Base-by-base conservation (phyloP, 35 echinoderm and acorn worm genomes). In the Patiria miniata region DNA sequence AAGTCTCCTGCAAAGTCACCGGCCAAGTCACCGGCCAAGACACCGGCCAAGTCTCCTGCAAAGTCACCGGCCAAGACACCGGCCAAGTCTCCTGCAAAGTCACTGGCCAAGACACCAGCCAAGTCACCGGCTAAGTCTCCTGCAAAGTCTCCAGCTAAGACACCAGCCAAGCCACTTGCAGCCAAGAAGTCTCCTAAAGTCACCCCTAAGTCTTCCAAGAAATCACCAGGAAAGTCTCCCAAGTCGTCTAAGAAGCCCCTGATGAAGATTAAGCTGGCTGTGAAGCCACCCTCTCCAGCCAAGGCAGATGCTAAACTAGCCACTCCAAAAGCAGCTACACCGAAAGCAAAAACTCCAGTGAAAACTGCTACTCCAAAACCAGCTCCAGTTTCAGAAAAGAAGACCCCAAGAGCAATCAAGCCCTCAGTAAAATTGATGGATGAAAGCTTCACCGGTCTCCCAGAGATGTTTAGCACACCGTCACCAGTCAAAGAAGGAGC, bases 381-480 rank as follows among this genome's bases (percentile, higher is more conserved):
- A 17, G 39, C 88, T n/a, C 59, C 80, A 26, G 26, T 83, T 12
- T 90, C 86, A 9, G 61, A 86, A 12, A 99, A 94, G 65, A 82
- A 87, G 54, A 95, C 86, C 26, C 87, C 89, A 36, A 89, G 34
- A 34, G 65, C 14, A 36, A 30, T 32, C 26, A 73, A 81, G 69
- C 60, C 57, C 12, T 83, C 89, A 15, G 86, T 86, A 83, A 39
- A 81, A 44, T 55, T 97, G 7, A 76, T 88, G 44, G 91, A 94
- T 92, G 90, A 92, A 40, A 99, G 96, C 78, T 99, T 94, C 80
- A 99, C 89, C 50, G 96, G 96, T 21, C 59, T 99, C 7, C 89
- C 96, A 21, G 56, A 94, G 19, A 58, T 99, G 28, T 99, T 99
- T 52, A 89, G 80, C 28, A 94, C 96, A n/a, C 96, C 96, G 52